Conservation (phyloP, 2,113 vertebrate species). For the Erythrocercus mccallii region DNA sequence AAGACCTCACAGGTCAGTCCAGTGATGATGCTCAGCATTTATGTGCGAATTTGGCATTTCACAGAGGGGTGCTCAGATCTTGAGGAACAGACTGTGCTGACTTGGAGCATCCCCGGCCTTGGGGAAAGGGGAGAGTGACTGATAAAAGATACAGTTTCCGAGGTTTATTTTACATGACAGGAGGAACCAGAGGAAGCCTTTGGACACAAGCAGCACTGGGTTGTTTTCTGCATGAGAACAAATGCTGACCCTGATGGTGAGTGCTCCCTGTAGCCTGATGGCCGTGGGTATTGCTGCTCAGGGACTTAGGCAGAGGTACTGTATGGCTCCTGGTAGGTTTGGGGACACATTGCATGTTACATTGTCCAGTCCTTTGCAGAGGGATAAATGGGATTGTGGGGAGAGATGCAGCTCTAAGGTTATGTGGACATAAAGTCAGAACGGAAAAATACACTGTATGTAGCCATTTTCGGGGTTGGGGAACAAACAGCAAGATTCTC, state of each 20-base stretch:
- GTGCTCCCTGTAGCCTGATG: neutral
- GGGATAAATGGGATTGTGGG: neutral
- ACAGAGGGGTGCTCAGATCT: neutral
- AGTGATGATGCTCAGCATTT: neutral
- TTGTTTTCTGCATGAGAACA: neutral
- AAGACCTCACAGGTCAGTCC: neutral
- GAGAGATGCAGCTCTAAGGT: neutral
- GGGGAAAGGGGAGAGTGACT: neutral
- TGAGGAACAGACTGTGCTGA: neutral
- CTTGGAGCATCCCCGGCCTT: neutral
- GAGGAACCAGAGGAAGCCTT: neutral
- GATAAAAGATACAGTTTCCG: neutral
- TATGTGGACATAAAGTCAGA: neutral
- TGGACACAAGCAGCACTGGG: neutral
- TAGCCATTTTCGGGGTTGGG: neutral
- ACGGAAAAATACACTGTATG: neutral
- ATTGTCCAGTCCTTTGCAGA: neutral
- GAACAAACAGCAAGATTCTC: neutral
- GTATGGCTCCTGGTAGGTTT: neutral
- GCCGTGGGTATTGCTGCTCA: neutral
- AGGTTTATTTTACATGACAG: neutral
- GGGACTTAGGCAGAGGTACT: neutral
- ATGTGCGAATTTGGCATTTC: neutral
- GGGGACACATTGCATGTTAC: neutral
- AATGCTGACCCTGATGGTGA: neutral